Conservation (phyloP, 2,797 vertebrate genomes). For the Xyrichtys novacula region DNA sequence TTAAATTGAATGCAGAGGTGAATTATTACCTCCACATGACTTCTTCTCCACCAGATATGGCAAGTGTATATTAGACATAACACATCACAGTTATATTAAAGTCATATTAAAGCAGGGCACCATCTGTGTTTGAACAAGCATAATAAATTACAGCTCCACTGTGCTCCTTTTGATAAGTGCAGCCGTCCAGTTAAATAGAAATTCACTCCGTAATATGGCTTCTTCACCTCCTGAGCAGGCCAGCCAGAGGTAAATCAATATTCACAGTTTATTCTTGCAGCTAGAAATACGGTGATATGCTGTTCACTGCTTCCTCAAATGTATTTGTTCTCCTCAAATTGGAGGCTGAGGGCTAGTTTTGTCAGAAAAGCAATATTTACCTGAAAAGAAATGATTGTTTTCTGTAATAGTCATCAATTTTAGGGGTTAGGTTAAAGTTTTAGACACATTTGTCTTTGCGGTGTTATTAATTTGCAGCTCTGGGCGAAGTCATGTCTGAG, state of each 20-base stretch:
- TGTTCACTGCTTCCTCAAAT: slow-evolving; percentile 54
- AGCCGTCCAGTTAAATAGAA: slow-evolving; percentile 42
- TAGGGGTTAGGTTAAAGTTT: slow-evolving; percentile 69
- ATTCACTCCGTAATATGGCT: slow-evolving; percentile 83
- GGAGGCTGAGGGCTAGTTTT: slow-evolving; percentile 49
- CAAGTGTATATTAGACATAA: slow-evolving; percentile 1
- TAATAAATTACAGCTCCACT: slow-evolving; percentile 36
- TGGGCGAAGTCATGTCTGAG: slow-evolving; percentile 66
- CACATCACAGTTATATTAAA: slow-evolving; percentile 3
- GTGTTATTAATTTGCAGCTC: slow-evolving; percentile 75
- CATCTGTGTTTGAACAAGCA: slow-evolving; percentile 24
- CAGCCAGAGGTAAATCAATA: slow-evolving; percentile 78
- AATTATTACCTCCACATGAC: slow-evolving; percentile 7
- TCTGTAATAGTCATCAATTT: slow-evolving; percentile 67
- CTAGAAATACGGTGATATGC: slow-evolving; percentile 76
- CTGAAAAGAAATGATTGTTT: slow-evolving; percentile 67
- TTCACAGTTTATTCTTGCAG: slow-evolving; percentile 85
- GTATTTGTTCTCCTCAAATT: slow-evolving; percentile 63
- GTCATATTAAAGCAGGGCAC: slow-evolving; percentile 14
- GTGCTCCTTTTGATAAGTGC: slow-evolving; percentile 30
- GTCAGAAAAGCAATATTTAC: slow-evolving; percentile 78
- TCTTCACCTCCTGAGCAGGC: slow-evolving; percentile 80
- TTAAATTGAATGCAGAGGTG: slow-evolving; percentile 9
- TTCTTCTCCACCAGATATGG: not conserved
- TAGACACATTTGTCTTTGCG: slow-evolving; percentile 73